Evolutionary conservation across 2,113 vertebrate species (phyloP).

Genomic region (Nansenia antarctica): DNA sequence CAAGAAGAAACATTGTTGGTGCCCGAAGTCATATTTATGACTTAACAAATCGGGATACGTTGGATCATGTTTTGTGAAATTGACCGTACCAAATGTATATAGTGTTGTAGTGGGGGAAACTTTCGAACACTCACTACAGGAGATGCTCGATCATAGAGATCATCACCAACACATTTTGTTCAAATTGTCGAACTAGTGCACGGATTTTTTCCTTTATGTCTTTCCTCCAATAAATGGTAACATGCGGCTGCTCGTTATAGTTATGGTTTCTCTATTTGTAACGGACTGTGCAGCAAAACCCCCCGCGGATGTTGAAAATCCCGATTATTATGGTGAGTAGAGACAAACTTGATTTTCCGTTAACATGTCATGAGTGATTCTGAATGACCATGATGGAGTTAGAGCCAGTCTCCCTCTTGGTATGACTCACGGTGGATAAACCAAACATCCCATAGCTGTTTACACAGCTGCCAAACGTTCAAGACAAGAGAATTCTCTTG

Average conservation of each 20-base stretch:
- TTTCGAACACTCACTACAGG: no score
- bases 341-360: neutral
- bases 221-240: conserved; percentile 2
- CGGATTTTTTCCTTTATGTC: neutral
- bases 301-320: conserved; percentile 3
- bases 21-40: neutral
- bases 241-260: conserved; percentile 34
- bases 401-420: no score
- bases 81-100: neutral
- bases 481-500: no score
- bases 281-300: conserved; percentile 17
- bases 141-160: neutral
- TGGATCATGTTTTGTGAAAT: neutral
- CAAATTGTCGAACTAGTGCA: neutral
- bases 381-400: no score
- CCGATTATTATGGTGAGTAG: conserved; percentile 44
- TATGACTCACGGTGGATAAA: no score
- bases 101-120: no score
- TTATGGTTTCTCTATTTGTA: conserved; percentile 30
- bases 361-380: neutral
- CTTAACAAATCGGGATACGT: neutral
- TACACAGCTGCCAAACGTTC: no score
- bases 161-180: neutral
- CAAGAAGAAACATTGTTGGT: neutral
- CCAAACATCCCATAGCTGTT: no score